Percentiles rank a stretch among this genome's conserved stretches.
phyloP scores from a whole-genome alignment of 2,113 vertebrate species.

The Cinclus cinclus region DNA sequence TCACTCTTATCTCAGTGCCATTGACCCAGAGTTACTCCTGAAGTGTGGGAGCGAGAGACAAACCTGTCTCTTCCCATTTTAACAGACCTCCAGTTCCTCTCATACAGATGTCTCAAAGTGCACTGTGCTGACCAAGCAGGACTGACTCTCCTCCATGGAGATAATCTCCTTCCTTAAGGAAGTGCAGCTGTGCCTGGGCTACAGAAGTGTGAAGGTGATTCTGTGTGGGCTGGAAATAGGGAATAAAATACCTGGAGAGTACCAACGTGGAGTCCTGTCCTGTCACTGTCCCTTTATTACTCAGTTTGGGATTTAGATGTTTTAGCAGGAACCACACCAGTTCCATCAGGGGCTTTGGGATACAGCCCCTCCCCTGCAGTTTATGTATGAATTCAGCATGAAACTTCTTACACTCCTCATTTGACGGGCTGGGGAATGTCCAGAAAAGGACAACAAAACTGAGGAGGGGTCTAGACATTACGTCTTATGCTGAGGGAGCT shows the following conservation, averaged over 20 bases:
- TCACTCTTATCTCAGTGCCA: conserved; percentile 3
- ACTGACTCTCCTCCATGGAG: background rate
- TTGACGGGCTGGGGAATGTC: background rate
- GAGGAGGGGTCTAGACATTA: background rate
- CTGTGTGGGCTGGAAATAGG: rapidly evolving
- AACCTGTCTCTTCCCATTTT: background rate
- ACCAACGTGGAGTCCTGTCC: rapidly evolving
- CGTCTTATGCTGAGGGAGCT: background rate
- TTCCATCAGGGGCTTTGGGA: background rate
- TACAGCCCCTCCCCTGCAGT: background rate
- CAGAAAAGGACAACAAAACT: background rate
- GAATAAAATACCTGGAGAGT: background rate
- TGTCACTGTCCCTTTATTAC: background rate
- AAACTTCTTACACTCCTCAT: background rate
- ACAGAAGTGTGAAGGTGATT: background rate
- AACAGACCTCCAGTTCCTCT: background rate
- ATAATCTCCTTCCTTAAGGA: background rate
- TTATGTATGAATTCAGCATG: rapidly evolving
- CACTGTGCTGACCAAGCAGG: background rate
- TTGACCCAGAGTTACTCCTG: background rate
- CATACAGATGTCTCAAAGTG: background rate
- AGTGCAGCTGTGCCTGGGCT: background rate
- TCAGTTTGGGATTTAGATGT: background rate
- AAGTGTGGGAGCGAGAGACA: background rate
- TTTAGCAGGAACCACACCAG: background rate